Evolutionary conservation across 2,797 vertebrate genomes (phyloP), one percentile per base, ranked within the genome.

Genomic region (Lutjanus argentimaculatus): DNA sequence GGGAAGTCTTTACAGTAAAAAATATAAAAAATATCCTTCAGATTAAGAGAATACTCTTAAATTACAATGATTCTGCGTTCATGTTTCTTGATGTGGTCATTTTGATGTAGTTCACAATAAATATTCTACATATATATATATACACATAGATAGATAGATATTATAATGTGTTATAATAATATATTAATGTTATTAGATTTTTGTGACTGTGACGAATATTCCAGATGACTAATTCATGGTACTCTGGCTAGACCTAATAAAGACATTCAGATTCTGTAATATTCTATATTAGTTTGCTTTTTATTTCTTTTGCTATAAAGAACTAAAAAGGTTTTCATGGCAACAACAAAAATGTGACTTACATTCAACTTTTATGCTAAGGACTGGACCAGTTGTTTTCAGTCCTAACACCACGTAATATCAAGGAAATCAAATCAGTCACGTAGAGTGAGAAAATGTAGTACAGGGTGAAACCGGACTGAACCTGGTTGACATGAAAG

Each of bases 191-290:
- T 36, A 36, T 36, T 36, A 36, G 4, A 36, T 36, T 36, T 36
- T 48, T 51, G 55, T 42, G 16, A 11, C 9, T 9, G 15, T 16
- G 7, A 11, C 61, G 0, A 42, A 7, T 53, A 53, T 19, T 30
- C 45, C 49, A 30, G 1, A 45, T 15, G 16, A 45, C 51, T 43
- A 30, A 71, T 17, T 57, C n/a, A 19, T 25, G 4, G 9, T 21
- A 59, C 21, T 49, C 22, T 53, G 25, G 45, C 43, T 57, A 45
- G 42, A 56, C n/a, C 9, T 43, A 51, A 58, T 66, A 21, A 79
- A 63, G 21, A 1, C 7, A 22, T 25, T 56, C 3, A 36, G 52
- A 55, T 68, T 55, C 19, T 1, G 7, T 57, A 30, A 16, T 22
- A 40, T 56, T 48, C n/a, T 64, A 67, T 19, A 67, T 46, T 2